A percentile compares a stretch with the other conserved stretches of the same genome.
Evolutionary conservation across 2,797 vertebrate genomes (phyloP).

Genomic region (Helarctos malayanus): DNA sequence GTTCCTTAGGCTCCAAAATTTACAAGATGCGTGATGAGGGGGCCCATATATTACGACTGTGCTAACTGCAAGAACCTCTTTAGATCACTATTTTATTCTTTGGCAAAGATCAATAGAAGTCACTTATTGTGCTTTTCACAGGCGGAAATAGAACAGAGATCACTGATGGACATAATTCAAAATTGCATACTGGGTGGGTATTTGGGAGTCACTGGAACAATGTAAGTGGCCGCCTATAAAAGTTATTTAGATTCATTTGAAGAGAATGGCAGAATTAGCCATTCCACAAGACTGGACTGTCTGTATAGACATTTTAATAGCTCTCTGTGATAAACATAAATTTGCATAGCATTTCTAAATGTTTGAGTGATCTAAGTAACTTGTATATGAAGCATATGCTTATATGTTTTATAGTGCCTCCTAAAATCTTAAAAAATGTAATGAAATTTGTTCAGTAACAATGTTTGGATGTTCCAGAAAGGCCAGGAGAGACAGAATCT

Average conservation of each 20-base stretch:
- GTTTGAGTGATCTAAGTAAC: conserved; percentile 62
- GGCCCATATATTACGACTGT: conserved; percentile 84
- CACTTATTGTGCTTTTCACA: conserved; percentile 82
- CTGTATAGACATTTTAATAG: conserved; percentile 75
- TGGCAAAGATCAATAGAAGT: conserved; percentile 79
- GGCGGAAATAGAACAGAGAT: conserved; percentile 70
- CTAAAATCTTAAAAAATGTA: conserved; percentile 28
- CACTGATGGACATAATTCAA: conserved; percentile 83
- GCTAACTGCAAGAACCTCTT: conserved; percentile 85
- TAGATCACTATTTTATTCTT: conserved; percentile 79
- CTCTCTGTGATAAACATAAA: conserved; percentile 66
- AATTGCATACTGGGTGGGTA: conserved; percentile 77
- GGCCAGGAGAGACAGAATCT: neutral
- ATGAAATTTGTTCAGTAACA: conserved; percentile 43
- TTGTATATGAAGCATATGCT: conserved; percentile 36
- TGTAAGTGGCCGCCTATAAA: conserved; percentile 68
- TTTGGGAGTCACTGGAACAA: conserved; percentile 79
- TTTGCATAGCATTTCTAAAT: conserved; percentile 69
- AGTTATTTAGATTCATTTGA: conserved; percentile 83
- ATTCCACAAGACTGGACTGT: conserved; percentile 67
- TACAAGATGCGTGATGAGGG: conserved; percentile 82
- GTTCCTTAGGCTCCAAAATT: conserved; percentile 82
- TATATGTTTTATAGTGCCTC: neutral
- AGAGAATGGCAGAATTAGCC: conserved; percentile 76
- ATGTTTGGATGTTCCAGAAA: conserved; percentile 55